phyloP scores from a whole-genome alignment of 2,888 invertebrate species.

The Caenorhabditis sp. region DNA sequence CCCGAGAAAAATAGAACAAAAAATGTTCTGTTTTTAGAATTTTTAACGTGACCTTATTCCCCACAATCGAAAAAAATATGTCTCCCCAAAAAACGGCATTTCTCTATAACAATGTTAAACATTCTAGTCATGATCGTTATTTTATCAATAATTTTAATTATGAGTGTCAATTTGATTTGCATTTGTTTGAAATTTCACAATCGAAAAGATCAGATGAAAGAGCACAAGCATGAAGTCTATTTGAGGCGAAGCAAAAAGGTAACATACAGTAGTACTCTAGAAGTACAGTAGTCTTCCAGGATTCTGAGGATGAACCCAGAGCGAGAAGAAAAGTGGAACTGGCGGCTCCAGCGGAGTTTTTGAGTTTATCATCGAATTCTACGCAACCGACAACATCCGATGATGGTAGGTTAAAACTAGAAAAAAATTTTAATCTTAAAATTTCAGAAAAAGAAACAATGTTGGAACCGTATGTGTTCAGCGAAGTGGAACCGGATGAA shows the following conservation, averaged over 20 bases:
- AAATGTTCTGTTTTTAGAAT: no score
- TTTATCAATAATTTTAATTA: not conserved
- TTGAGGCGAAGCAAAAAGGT: not conserved
- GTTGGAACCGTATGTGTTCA: not conserved
- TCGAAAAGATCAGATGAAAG: not conserved
- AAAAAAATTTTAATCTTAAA: no score
- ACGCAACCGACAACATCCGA: not conserved
- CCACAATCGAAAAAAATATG: no score
- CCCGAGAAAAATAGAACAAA: no score
- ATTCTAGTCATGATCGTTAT: not conserved
- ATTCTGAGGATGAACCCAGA: not conserved
- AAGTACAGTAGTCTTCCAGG: not conserved
- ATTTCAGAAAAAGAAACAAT: not conserved
- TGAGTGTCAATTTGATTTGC: not conserved
- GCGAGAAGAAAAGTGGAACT: not conserved
- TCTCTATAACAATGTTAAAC: not conserved
- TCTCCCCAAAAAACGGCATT: no score
- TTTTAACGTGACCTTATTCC: no score
- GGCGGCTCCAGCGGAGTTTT: not conserved
- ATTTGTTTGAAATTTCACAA: not conserved
- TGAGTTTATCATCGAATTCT: not conserved
- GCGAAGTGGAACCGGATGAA: not conserved
- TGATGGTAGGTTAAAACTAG: not conserved
- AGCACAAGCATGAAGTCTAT: not conserved
- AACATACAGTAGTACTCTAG: no score